Percentiles rank a stretch among this genome's conserved stretches.
These are phyloP conservation scores for Chrysodeixis includens DNA, from an alignment of 2,888 invertebrate genomes.

Conservation along the genomic window DNA sequence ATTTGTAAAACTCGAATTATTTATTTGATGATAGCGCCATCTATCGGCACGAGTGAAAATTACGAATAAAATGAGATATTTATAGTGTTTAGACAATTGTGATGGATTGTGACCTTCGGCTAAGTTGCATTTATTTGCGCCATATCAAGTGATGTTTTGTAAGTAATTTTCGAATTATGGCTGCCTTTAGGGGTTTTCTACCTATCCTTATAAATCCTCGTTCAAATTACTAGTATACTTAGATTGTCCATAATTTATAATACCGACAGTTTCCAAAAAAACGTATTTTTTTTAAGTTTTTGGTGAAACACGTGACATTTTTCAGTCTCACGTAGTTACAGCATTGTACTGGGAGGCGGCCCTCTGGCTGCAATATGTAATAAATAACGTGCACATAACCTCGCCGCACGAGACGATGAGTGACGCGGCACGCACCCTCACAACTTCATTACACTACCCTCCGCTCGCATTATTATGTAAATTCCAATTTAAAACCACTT, in stretches of 20 bases:
- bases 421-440: slow-evolving; percentile 65
- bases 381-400: slow-evolving; percentile 51
- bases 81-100: slow-evolving; percentile 7
- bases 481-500: slow-evolving; percentile 89
- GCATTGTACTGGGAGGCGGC: neutral
- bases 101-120: slow-evolving; percentile 5
- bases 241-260: too few relatives aligned
- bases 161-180: too few relatives aligned
- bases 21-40: slow-evolving; percentile 50
- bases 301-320: neutral
- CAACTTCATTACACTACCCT: slow-evolving; percentile 73
- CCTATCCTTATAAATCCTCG: too few relatives aligned
- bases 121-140: neutral
- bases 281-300: too few relatives aligned
- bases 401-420: slow-evolving; percentile 51
- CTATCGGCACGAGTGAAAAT: slow-evolving; percentile 34
- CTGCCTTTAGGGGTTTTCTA: too few relatives aligned
- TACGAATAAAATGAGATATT: slow-evolving; percentile 13
- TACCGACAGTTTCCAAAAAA: too few relatives aligned
- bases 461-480: slow-evolving; percentile 84
- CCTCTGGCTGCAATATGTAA: slow-evolving; percentile 39
- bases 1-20: slow-evolving; percentile 15
- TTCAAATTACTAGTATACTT: too few relatives aligned
- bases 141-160: neutral
- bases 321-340: neutral